phyloP scores from a whole-genome alignment of 1,140 invertebrate species.

The Drosophila sucinea region DNA sequence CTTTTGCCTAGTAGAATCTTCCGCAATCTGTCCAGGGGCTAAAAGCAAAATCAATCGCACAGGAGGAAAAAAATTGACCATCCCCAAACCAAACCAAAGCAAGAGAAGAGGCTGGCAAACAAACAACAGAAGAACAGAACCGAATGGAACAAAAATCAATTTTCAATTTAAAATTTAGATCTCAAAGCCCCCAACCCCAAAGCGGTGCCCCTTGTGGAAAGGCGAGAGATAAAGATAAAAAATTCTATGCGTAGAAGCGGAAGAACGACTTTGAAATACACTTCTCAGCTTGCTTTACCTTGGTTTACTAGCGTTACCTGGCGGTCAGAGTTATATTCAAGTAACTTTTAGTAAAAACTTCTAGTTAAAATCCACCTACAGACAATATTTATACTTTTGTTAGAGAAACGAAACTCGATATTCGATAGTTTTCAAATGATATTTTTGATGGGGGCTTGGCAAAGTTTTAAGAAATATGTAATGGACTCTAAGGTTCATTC shows the following conservation, averaged over 20 bases:
- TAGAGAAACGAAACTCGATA: too few species aligned
- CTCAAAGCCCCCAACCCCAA: conserved; percentile 14
- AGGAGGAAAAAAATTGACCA: conserved; percentile 54
- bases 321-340: too few species aligned
- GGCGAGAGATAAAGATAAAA: conserved; percentile 11
- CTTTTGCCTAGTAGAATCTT: conserved; percentile 11
- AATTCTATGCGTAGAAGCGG: background rate
- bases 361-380: too few species aligned
- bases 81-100: conserved; percentile 52
- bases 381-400: too few species aligned
- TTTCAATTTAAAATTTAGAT: conserved; percentile 80
- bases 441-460: too few species aligned
- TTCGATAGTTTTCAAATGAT: too few species aligned
- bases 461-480: too few species aligned
- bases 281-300: background rate
- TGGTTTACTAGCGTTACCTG: too few species aligned
- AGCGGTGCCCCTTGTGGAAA: conserved; percentile 8
- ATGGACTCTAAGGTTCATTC: too few species aligned
- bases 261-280: background rate
- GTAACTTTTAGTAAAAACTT: too few species aligned
- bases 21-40: conserved; percentile 49
- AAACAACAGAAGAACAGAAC: conserved; percentile 16
- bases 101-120: conserved; percentile 12
- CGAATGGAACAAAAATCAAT: conserved; percentile 67
- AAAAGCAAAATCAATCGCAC: conserved; percentile 55